Percentiles rank a stretch among this genome's conserved stretches.
These are phyloP conservation scores for Orchesellides sinensis DNA, from an alignment of 2,888 invertebrate genomes.

Conservation along the genomic window DNA sequence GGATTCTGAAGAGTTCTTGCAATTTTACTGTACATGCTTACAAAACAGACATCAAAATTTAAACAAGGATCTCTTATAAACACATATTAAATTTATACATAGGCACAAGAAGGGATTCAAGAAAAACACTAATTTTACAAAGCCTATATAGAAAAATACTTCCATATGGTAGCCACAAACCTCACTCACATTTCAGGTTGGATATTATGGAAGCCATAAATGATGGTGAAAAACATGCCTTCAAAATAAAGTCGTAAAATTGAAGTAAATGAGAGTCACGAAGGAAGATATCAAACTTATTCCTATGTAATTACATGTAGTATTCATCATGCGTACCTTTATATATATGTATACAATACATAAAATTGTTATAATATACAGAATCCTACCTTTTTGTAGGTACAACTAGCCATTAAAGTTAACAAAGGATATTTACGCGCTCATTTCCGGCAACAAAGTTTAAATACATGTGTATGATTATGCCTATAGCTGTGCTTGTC, in stretches of 20 bases:
- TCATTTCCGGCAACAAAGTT: too few species aligned
- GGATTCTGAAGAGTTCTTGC: neutral
- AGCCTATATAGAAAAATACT: too few species aligned
- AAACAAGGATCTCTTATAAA: neutral
- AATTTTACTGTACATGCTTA: neutral
- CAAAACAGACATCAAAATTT: neutral
- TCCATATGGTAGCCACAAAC: constrained; percentile 28
- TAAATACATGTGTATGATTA: too few species aligned
- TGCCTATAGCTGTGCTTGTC: too few species aligned
- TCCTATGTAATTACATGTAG: constrained; percentile 53
- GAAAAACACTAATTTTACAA: too few species aligned
- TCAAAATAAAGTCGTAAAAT: constrained; percentile 74
- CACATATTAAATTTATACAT: too few species aligned
- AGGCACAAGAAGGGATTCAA: neutral
- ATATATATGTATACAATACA: neutral
- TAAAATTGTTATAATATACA: neutral
- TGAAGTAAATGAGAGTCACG: constrained; percentile 73
- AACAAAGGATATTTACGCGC: too few species aligned
- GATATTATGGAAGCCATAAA: constrained; percentile 68
- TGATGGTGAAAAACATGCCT: constrained; percentile 73
- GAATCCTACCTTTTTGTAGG: too few species aligned
- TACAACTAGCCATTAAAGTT: too few species aligned
- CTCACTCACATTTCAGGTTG: constrained; percentile 40
- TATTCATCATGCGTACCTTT: constrained; percentile 8
- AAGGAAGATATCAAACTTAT: constrained; percentile 74